Base-by-base conservation (phyloP, 2,113 vertebrate genomes). In the Malurus melanocephalus region DNA sequence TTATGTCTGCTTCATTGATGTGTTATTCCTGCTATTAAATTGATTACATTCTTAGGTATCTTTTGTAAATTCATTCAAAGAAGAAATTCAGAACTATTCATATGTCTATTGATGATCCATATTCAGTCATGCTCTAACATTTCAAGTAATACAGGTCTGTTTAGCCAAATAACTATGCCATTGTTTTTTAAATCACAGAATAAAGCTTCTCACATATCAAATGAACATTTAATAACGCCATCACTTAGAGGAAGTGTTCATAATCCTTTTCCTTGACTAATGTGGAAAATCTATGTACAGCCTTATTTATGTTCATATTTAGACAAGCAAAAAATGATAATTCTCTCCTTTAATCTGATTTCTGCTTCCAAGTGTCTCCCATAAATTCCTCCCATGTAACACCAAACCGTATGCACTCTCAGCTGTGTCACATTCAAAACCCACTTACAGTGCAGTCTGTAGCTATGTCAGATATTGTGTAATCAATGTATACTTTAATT, bases 401-500 rank as follows among this genome's bases (percentile, higher is more conserved):
- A 88, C 80, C 81, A 89, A 89, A 68, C 72, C 66, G 46, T 86
- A 80, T 91, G 80, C 69, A 75, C 61, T 71, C 65, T 93, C 91
- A 92, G 88, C 93, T 93, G 53, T 72, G 73, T 55, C 57, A 67
- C 78, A 48, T 32, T 92, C 73, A 91, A 88, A 94, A 75, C 59
- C 0, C 2, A 80, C 61, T 91, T 80, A 38, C 68, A 69, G 55
- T 24, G 55, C 51, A 28, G 16, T 82, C 81, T 87, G 81, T 52
- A 87, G 71, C 62, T 89, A 53, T 68, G 66, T 80, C 77, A 85
- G 79, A 87, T 73, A 53, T 60, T 83, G 86, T 81, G 66, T 91
- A 91, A 95, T 88, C 80, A 46, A 51, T 91, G 69, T 88, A 49
- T 89, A 49, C 38, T 89, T 80, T 92, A 92, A 91, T 88, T 94